Percentiles rank a stretch among this genome's conserved stretches.
phyloP scores from a whole-genome alignment of 2,888 invertebrate species.

The Halictus ligatus region DNA sequence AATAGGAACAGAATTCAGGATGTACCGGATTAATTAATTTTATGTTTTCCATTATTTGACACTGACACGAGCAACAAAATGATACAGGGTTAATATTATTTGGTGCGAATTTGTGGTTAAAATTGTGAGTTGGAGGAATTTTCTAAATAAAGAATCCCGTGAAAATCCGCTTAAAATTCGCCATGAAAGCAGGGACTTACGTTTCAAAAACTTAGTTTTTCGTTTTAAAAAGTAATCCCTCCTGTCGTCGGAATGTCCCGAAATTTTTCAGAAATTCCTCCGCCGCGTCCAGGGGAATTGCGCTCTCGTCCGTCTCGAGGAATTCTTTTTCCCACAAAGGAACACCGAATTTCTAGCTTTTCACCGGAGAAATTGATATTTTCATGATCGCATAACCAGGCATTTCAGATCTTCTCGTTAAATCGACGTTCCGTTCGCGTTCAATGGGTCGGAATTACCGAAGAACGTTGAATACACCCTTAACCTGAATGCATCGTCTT shows the following conservation, averaged over 20 bases:
- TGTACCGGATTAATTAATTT: neutral
- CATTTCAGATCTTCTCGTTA: neutral
- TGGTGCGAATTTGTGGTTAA: no score
- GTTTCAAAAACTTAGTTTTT: no score
- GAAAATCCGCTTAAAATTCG: no score
- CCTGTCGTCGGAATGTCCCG: neutral
- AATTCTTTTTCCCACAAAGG: neutral
- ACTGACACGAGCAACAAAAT: no score
- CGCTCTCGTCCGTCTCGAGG: neutral
- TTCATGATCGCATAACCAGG: neutral
- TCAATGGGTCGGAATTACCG: neutral
- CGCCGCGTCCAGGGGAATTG: neutral
- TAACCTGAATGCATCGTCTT: neutral
- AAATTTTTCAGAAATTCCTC: neutral
- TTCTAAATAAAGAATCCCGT: no score
- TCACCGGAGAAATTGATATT: slow-evolving; percentile 5
- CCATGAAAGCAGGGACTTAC: neutral
- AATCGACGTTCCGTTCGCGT: neutral
- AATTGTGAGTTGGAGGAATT: no score
- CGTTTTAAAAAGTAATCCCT: neutral
- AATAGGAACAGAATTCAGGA: no score
- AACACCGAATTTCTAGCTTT: neutral
- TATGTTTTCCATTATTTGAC: no score
- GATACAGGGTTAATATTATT: no score
- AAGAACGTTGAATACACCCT: neutral